A percentile compares a stretch with the other conserved stretches of the same genome.
These are phyloP conservation scores for Tiaroga cobitis DNA, from an alignment of 2,797 vertebrate genomes.

Conservation along the genomic window DNA sequence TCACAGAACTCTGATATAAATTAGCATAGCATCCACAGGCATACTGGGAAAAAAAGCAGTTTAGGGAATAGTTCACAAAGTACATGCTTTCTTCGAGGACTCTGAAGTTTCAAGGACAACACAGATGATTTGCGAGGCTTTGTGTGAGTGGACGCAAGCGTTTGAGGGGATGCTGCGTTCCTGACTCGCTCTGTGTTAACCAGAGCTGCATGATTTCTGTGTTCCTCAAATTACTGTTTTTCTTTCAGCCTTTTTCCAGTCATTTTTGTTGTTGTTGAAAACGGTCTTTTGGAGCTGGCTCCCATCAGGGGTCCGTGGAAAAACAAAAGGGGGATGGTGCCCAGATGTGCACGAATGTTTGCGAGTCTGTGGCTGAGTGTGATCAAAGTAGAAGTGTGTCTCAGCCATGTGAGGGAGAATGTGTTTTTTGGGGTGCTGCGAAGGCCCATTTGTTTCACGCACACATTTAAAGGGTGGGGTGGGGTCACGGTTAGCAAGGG, in stretches of 20 bases:
- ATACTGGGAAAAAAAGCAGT: conserved; percentile 52
- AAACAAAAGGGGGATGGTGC: conserved; percentile 71
- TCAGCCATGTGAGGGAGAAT: conserved; percentile 34
- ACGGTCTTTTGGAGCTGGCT: conserved; percentile 60
- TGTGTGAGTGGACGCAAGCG: conserved; percentile 44
- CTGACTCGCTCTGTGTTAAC: conserved; percentile 60
- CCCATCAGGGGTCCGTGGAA: conserved; percentile 67
- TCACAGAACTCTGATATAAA: conserved; percentile 12
- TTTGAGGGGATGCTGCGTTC: conserved; percentile 10
- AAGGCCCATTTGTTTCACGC: conserved; percentile 65
- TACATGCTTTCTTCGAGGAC: neutral
- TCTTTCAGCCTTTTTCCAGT: conserved; percentile 57
- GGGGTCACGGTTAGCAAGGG: conserved; percentile 62
- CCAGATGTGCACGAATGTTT: conserved; percentile 74
- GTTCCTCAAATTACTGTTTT: conserved; percentile 59
- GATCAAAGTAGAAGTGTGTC: conserved; percentile 48
- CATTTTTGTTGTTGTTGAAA: conserved; percentile 62
- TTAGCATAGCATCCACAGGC: conserved; percentile 19
- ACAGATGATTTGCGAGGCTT: conserved; percentile 21
- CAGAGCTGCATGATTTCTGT: conserved; percentile 48
- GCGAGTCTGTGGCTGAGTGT: conserved; percentile 41
- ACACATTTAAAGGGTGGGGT: neutral
- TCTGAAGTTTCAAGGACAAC: conserved; percentile 27
- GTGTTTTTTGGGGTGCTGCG: conserved; percentile 57
- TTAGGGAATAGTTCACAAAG: conserved; percentile 19